Evolutionary conservation across 2,888 invertebrate genomes (phyloP).

Genomic region (Unio delphinus): DNA sequence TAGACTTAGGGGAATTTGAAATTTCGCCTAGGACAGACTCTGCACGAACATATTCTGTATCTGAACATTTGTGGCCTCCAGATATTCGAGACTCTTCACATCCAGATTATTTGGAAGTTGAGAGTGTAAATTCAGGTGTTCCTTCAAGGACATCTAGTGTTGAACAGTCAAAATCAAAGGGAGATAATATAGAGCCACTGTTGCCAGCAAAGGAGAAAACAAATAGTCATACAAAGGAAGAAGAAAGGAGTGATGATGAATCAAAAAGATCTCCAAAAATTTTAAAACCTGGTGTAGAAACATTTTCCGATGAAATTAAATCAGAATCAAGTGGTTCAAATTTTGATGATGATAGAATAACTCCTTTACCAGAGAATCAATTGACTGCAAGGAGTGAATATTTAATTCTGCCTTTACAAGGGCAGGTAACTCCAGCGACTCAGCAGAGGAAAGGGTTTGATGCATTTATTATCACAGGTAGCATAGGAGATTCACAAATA

Average conservation of each 20-base stretch:
- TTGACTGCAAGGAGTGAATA: slow-evolving; percentile 16
- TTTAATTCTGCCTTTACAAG: neutral
- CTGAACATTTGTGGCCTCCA: slow-evolving; percentile 15
- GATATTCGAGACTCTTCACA: slow-evolving; percentile 34
- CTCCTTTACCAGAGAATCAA: slow-evolving; percentile 41
- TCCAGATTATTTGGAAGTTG: slow-evolving; percentile 48
- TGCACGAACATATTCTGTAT: slow-evolving; percentile 16
- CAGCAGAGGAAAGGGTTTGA: slow-evolving; percentile 9
- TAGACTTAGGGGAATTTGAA: slow-evolving; percentile 46
- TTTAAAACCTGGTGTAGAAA: too few relatives aligned
- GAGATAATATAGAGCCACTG: slow-evolving; percentile 73
- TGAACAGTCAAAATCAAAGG: slow-evolving; percentile 12
- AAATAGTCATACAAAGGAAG: slow-evolving; percentile 79
- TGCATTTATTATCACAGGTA: too few relatives aligned
- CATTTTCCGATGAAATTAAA: too few relatives aligned
- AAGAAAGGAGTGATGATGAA: slow-evolving; percentile 77
- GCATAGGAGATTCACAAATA: slow-evolving; percentile 22
- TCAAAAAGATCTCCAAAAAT: slow-evolving; percentile 18
- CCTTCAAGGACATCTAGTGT: slow-evolving; percentile 10
- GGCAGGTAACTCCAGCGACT: neutral
- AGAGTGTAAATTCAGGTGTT: slow-evolving; percentile 50
- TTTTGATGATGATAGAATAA: slow-evolving; percentile 33
- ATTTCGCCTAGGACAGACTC: slow-evolving; percentile 25
- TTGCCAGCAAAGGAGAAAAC: slow-evolving; percentile 78
- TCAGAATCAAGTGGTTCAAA: slow-evolving; percentile 15